Conservation (phyloP, 1,140 invertebrate species). For the Aphelenchoides fujianensis region DNA sequence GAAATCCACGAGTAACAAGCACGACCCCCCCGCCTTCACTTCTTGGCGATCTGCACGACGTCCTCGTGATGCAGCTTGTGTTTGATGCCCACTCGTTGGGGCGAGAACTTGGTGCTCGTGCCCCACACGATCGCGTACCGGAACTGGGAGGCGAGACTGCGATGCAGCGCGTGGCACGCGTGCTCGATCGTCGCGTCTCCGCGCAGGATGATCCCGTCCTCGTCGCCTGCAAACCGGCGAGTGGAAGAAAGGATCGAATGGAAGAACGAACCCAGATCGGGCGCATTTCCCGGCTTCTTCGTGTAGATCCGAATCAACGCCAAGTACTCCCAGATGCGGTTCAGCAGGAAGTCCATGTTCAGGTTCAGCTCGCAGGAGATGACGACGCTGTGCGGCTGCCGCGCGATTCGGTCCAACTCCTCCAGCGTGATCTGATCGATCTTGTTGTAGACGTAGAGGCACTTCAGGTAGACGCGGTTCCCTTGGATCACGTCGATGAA, state of each 20-base stretch:
- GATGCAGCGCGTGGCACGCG: slow-evolving; percentile 88
- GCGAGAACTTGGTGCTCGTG: slow-evolving; percentile 95
- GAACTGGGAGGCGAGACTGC: slow-evolving; percentile 82
- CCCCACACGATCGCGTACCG: slow-evolving; percentile 98
- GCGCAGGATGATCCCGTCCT: slow-evolving; percentile 67
- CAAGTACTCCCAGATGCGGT: slow-evolving; percentile 88
- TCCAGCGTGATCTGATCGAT: slow-evolving; percentile 99
- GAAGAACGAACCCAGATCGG: slow-evolving; percentile 53
- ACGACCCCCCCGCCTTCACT: slow-evolving; percentile 66
- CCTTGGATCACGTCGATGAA: slow-evolving; percentile 98
- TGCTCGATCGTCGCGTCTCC: slow-evolving; percentile 56
- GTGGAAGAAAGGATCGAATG: background rate
- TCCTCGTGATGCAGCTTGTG: slow-evolving; percentile 94
- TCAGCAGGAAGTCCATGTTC: slow-evolving; percentile 90
- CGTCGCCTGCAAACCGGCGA: slow-evolving; percentile 72
- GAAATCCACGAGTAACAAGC: slow-evolving; percentile 6
- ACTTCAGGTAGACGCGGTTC: slow-evolving; percentile 89
- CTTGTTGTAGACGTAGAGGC: slow-evolving; percentile 83
- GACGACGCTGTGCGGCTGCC: slow-evolving; percentile 83
- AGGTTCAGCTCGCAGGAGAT: slow-evolving; percentile 99
- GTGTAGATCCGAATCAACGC: slow-evolving; percentile 92
- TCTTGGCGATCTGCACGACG: slow-evolving; percentile 96
- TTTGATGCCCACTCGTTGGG: slow-evolving; percentile 87
- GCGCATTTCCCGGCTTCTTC: slow-evolving; percentile 81
- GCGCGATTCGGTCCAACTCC: slow-evolving; percentile 90